Evolutionary conservation across 1,140 invertebrate species (phyloP).

Genomic region (Megalonaias nervosa): DNA sequence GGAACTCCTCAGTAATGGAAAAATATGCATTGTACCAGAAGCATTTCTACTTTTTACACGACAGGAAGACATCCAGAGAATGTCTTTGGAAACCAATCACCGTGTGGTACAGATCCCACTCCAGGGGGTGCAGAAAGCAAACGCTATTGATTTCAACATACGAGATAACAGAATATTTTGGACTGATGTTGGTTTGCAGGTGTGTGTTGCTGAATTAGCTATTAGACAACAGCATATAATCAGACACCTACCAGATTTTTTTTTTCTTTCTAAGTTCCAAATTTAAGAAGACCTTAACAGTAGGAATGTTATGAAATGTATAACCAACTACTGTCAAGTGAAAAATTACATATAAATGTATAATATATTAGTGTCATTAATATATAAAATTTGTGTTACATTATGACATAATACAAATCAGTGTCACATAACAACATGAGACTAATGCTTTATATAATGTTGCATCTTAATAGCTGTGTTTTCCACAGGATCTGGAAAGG

Average conservation of each 20-base stretch:
- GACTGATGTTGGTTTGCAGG: slow-evolving; percentile 85
- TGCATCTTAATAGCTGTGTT: too few species aligned
- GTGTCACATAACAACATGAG: too few species aligned
- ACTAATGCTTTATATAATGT: too few species aligned
- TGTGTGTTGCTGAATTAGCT: slow-evolving; percentile 25
- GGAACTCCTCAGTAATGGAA: slow-evolving; percentile 84
- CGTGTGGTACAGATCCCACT: slow-evolving; percentile 78
- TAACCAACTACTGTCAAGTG: background rate
- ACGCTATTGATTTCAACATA: slow-evolving; percentile 94
- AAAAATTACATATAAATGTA: too few species aligned
- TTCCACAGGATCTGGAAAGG: too few species aligned
- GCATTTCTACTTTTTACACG: slow-evolving; percentile 91
- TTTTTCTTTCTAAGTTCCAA: background rate
- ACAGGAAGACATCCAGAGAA: slow-evolving; percentile 83
- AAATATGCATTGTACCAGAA: slow-evolving; percentile 87
- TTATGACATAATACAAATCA: too few species aligned
- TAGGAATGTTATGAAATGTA: too few species aligned
- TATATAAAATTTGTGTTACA: slow-evolving; percentile 5
- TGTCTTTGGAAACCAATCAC: slow-evolving; percentile 79
- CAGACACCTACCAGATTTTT: background rate
- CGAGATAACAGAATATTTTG: slow-evolving; percentile 89
- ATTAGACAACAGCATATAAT: background rate
- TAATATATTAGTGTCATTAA: background rate
- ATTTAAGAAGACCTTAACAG: too few species aligned
- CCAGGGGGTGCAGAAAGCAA: slow-evolving; percentile 85